Evolutionary conservation across 1,140 invertebrate species (phyloP), one percentile per base, ranked within the genome.

Genomic region (Hermetia illucens): DNA sequence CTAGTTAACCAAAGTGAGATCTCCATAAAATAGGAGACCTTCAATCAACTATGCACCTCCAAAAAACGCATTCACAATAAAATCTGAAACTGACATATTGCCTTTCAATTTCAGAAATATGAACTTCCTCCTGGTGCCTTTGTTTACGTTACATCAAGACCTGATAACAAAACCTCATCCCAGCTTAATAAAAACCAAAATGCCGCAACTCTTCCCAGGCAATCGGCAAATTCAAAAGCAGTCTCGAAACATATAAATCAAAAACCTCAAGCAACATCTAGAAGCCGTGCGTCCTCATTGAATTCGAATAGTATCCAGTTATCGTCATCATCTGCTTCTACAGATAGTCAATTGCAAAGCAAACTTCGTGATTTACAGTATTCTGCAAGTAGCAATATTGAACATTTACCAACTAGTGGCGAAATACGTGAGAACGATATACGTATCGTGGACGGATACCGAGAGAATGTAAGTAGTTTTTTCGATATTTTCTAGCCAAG

Each of bases 61-160:
- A n/a, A n/a, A n/a, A n/a, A n/a, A n/a, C n/a, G n/a, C n/a, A n/a
- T n/a, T n/a, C n/a, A n/a, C n/a, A n/a, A n/a, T n/a, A n/a, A n/a
- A n/a, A n/a, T n/a, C n/a, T n/a, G n/a, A n/a, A n/a, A n/a, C n/a
- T n/a, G n/a, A n/a, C n/a, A 24, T 38, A 20, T 31, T 30, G 30
- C 6, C 5, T 27, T 13, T 38, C 6, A 30, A 31, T 5, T 31
- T 13, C 31, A 45, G 35, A 48, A 58, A 34, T 61, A 57, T 21
- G 54, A 61, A 20, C 51, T 47, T 8, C 60, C 56, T 1, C 21
- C 46, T 8, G 58, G 55, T 41, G 51, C 53, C 2, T 59, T 58
- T 21, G 43, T 59, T 1, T 55, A 52, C 12, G 51, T 56, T 17
- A 18, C 43, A 8, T 43, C 36, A 17, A 33, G 25, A 16, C 6